Percentiles rank a stretch among this genome's conserved stretches.
Evolutionary conservation across 1,140 invertebrate genomes (phyloP).

Genomic region (Bombus fervidus): DNA sequence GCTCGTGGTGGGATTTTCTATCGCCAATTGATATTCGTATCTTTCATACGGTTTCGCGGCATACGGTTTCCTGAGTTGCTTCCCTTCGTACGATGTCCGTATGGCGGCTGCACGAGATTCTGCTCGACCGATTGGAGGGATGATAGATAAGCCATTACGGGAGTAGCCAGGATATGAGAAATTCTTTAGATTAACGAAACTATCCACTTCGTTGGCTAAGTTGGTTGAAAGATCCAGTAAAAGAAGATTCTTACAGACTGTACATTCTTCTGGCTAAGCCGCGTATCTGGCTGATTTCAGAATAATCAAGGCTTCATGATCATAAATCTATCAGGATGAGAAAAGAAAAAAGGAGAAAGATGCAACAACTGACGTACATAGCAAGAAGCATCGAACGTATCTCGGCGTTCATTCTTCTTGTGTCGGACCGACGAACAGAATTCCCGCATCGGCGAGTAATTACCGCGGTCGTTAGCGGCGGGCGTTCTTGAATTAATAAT

Average conservation of each 20-base stretch:
- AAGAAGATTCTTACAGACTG: background rate
- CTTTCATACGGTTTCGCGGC: background rate
- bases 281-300: background rate
- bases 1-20: constrained; percentile 19
- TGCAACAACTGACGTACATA: background rate
- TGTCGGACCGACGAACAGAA: background rate
- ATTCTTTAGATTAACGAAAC: background rate
- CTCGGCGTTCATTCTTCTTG: background rate
- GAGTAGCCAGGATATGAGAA: background rate
- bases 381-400: constrained; percentile 9
- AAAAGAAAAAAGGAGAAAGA: background rate
- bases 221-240: background rate
- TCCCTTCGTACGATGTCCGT: background rate
- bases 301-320: constrained; percentile 15
- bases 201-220: background rate
- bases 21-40: constrained; percentile 46
- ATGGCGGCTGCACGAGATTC: background rate
- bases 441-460: constrained; percentile 44
- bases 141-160: constrained; percentile 4
- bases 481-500: constrained; percentile 65
- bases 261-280: background rate
- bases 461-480: constrained; percentile 52
- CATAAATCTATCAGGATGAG: background rate
- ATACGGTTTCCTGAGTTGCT: no score
- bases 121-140: background rate